These are phyloP conservation scores for Abrostola triplasia DNA, from an alignment of 2,888 invertebrate species.

Conservation along the genomic window DNA sequence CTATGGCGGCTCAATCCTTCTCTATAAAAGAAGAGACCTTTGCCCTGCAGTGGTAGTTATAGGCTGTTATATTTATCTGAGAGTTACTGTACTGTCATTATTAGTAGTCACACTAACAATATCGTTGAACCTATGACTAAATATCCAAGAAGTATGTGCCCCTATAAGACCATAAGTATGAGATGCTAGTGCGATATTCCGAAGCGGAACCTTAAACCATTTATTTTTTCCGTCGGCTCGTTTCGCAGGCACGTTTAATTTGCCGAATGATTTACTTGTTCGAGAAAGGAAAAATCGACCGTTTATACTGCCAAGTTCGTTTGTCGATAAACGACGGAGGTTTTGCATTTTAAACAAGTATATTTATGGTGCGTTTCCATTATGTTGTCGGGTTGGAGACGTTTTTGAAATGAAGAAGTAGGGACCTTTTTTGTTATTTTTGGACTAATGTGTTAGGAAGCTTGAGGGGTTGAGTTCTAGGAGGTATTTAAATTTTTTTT, in stretches of 20 bases:
- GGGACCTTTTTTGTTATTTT: not conserved
- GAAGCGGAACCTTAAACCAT: constrained; percentile 50
- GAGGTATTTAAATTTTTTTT: no score
- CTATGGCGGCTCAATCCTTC: no score
- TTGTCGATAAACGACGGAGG: constrained; percentile 43
- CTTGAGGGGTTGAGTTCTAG: no score
- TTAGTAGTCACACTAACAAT: no score
- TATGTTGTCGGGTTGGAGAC: not conserved
- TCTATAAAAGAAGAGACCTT: no score
- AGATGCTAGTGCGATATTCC: not conserved
- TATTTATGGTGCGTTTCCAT: constrained; percentile 3
- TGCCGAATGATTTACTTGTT: constrained; percentile 63
- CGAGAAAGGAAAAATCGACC: constrained; percentile 49
- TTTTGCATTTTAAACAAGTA: constrained; percentile 50
- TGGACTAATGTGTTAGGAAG: not conserved
- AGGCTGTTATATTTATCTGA: no score
- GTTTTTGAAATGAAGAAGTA: not conserved
- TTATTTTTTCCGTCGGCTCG: constrained; percentile 49
- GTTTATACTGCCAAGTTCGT: constrained; percentile 48
- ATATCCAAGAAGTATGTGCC: no score
- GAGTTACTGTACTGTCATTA: no score
- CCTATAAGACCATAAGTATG: not conserved
- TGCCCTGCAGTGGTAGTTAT: no score
- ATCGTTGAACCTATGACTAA: no score
- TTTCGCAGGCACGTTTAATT: constrained; percentile 61